Base-by-base conservation (phyloP, 2,113 vertebrate genomes). In the Catharus fuscescens region DNA sequence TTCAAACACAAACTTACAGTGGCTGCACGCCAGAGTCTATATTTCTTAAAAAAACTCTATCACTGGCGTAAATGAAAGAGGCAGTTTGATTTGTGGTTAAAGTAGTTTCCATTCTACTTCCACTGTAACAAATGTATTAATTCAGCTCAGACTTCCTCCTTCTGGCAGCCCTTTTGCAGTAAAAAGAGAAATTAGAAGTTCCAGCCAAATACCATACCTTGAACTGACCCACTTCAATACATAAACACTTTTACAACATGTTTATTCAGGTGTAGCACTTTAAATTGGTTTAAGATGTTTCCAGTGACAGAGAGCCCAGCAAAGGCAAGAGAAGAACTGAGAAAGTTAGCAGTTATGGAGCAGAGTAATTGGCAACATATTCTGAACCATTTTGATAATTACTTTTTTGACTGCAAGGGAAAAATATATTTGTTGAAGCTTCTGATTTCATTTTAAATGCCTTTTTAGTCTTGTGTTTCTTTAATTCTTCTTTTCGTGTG, bases 241-340 rank as follows among this genome's bases (percentile, higher is more conserved):
- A 98, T 98, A 98, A 98, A 98, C 98, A 98, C 97, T 98, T 98
- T 98, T 98, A 98, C 97, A 98, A 98, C 97, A 97, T 98, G 98
- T 98, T 98, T 98, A 98, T 98, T 98, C 98, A 98, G 98, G 98
- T 98, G 98, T 98, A 98, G 97, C 97, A 97, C 98, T 98, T 98
- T 97, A 98, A 98, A 98, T 98, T 98, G 98, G 98, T 98, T 98
- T 98, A 98, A 98, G 98, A 98, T 98, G 98, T 98, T 98, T 98
- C 97, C 97, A 98, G 96, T 98, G 97, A 98, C 97, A 98, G 97
- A 97, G 92, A 98, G 90, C 66, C 93, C 89, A 93, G 97, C 93
- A 96, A 96, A 97, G 91, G 94, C 88, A 95, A 65, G 88, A 85
- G 96, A 95, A 95, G 92, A 98, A 96, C 96, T 89, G 92, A 97